Evolutionary conservation across 2,888 invertebrate species (phyloP).

Genomic region (Lamellibrachia columna): DNA sequence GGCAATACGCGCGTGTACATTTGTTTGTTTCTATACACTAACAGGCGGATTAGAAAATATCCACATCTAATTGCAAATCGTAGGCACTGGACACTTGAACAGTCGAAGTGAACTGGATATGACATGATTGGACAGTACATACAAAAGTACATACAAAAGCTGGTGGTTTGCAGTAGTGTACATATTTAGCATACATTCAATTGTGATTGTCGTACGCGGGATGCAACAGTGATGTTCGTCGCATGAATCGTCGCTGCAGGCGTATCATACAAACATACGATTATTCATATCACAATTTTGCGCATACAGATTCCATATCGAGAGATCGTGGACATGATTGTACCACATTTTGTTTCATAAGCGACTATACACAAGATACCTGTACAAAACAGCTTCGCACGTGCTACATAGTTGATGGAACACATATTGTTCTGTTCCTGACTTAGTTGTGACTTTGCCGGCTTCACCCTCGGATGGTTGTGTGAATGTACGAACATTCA

Average conservation of each 20-base stretch:
- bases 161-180: background rate
- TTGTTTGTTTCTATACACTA: too few relatives aligned
- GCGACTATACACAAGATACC: constrained; percentile 4
- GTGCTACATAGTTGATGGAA: background rate
- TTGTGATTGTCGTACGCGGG: background rate
- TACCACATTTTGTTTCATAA: background rate
- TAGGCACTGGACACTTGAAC: background rate
- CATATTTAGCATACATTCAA: background rate
- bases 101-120: background rate
- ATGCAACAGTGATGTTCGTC: background rate
- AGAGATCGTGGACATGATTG: background rate
- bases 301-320: background rate
- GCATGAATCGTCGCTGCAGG: background rate
- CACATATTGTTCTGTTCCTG: background rate
- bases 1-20: background rate
- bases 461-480: background rate
- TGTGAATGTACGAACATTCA: background rate
- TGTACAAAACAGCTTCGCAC: background rate
- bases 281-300: background rate
- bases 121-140: background rate
- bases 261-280: background rate
- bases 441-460: background rate
- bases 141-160: background rate
- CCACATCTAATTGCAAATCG: background rate
- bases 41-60: background rate